phyloP scores from a whole-genome alignment of 2,113 vertebrate species.

The Hemiscyllium ocellatum region DNA sequence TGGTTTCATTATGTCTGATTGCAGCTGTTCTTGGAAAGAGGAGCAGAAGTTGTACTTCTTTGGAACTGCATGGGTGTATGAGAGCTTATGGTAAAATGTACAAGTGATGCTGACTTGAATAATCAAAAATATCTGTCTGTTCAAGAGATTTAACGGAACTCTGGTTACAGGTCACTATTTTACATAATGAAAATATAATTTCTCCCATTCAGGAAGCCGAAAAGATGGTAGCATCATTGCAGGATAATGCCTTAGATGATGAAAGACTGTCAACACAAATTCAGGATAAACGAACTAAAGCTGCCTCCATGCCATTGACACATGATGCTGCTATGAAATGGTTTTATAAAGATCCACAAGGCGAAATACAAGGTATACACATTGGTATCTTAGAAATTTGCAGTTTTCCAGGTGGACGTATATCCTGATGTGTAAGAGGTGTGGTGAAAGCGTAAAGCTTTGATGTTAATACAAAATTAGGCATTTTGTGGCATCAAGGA shows the following conservation, averaged over 20 bases:
- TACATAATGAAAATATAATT: neutral
- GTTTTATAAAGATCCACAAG: conserved; percentile 98
- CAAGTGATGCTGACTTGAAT: neutral
- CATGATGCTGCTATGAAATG: conserved; percentile 95
- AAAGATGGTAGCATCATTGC: conserved; percentile 96
- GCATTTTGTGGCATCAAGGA: too few species aligned
- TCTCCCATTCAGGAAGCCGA: conserved; percentile 78
- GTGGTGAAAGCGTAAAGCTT: too few species aligned
- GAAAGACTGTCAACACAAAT: conserved; percentile 77
- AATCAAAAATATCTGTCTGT: neutral
- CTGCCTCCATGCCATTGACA: conserved; percentile 67
- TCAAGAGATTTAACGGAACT: neutral
- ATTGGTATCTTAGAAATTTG: neutral
- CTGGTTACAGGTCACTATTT: neutral
- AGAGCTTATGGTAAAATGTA: neutral
- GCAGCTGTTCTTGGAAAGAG: too few species aligned
- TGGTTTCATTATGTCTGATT: neutral
- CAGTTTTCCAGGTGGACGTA: neutral
- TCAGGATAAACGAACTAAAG: conserved; percentile 74
- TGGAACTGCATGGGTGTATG: neutral
- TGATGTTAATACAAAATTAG: too few species aligned
- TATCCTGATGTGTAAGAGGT: neutral
- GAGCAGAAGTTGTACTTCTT: neutral
- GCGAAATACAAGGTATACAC: conserved; percentile 87
- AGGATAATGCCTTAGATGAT: conserved; percentile 84